Base-by-base conservation (phyloP, 2,797 vertebrate genomes). In the Lepilemur septentrionalis region DNA sequence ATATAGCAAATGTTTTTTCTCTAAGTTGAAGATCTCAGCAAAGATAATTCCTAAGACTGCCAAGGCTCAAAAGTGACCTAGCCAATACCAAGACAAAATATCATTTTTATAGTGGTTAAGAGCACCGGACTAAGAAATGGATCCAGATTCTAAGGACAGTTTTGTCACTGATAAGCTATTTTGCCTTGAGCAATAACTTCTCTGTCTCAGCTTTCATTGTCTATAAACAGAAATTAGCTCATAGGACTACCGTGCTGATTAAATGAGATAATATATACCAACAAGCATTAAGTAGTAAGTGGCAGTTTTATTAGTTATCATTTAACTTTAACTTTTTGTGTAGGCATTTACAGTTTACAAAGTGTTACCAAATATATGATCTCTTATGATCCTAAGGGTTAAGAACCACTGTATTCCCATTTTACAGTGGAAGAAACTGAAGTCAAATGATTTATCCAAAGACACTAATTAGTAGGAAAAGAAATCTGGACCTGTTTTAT, bases 11-110 rank as follows among this genome's bases (percentile, higher is more conserved):
- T 2, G 17, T 81, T 91, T 95, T 94, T 94, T 96, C 35, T 92
- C 22, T 76, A 95, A 97, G 23, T 20, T 91, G 67, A 95, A 95
- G 72, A 72, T 38, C 32, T 92, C 28, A 92, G 72, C 63, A 96
- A 95, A 95, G 91, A 89, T 55, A 86, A 93, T 78, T 96, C 41
- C 30, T 65, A 95, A 89, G 35, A 89, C n/a, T 76, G 9, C 28
- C 50, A 65, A 65, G 46, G 92, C 67, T 92, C 85, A 88, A 93
- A 95, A 96, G n/a, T 91, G 86, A 92, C 69, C 81, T 90, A 93
- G 73, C 4, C 94, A 86, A 38, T 86, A 80, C 46, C 72, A 83
- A 91, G 46, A 80, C 35, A 95, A 81, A 91, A 57, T 83, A 87
- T 59, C 75, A 90, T 85, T 86, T 91, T 89, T 52, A 88, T 18